Evolutionary conservation across 2,888 invertebrate genomes (phyloP).

Genomic region (Baccha elongata): DNA sequence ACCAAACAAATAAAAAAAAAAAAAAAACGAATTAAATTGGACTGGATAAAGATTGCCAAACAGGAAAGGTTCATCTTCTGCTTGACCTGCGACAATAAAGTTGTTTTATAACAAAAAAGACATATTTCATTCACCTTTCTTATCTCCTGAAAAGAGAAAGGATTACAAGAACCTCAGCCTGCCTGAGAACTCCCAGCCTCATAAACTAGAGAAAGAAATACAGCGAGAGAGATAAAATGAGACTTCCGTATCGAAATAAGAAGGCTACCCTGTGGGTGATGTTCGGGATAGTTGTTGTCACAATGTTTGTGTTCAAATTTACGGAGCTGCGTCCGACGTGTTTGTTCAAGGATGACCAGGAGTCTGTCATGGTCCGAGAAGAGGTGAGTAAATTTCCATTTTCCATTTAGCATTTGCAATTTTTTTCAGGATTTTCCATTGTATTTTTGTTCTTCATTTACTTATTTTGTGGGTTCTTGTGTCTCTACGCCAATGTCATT

Average conservation of each 20-base stretch:
- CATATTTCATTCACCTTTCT: slow-evolving; percentile 56
- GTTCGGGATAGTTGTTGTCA: slow-evolving; percentile 80
- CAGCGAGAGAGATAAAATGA: slow-evolving; percentile 77
- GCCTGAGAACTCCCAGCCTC: slow-evolving; percentile 44
- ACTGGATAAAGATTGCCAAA: slow-evolving; percentile 39
- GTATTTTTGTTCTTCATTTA: neutral
- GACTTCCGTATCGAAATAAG: slow-evolving; percentile 82
- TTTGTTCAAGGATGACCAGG: slow-evolving; percentile 81
- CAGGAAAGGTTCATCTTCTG: slow-evolving; percentile 40
- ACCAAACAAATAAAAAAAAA: neutral
- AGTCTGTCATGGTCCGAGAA: slow-evolving; percentile 79
- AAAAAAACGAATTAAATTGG: slow-evolving; percentile 31
- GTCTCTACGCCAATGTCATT: slow-evolving; percentile 17
- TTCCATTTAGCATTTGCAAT: slow-evolving; percentile 24
- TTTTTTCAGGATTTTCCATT: slow-evolving; percentile 25
- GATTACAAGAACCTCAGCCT: slow-evolving; percentile 33
- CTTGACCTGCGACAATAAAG: slow-evolving; percentile 65
- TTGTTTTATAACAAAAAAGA: slow-evolving; percentile 55
- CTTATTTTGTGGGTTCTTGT: neutral
- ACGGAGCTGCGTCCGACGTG: slow-evolving; percentile 81
- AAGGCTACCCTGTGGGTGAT: slow-evolving; percentile 81
- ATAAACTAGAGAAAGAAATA: slow-evolving; percentile 44
- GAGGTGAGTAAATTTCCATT: slow-evolving; percentile 79
- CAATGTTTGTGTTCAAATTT: slow-evolving; percentile 82
- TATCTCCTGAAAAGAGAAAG: slow-evolving; percentile 34